Percentiles rank a stretch among this genome's conserved stretches.
Evolutionary conservation across 2,797 vertebrate species (phyloP).

Genomic region (Malurus leucopterus): DNA sequence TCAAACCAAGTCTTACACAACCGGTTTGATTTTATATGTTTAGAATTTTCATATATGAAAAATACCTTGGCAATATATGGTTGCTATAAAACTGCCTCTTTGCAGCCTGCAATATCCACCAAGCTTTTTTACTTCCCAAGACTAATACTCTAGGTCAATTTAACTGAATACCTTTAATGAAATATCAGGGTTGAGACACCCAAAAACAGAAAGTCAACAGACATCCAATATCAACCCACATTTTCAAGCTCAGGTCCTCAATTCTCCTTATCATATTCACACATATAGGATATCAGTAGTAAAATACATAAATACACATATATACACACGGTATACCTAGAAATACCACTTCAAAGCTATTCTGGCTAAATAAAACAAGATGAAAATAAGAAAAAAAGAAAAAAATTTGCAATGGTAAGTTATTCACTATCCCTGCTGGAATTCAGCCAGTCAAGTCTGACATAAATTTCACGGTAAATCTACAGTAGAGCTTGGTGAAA

Average conservation of each 20-base stretch:
- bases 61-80: background rate
- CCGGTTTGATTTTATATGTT: background rate
- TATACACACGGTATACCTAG: fast-evolving
- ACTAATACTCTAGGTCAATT: background rate
- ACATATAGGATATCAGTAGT: background rate
- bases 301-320: background rate
- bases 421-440: background rate
- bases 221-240: background rate
- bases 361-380: background rate
- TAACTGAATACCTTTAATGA: background rate
- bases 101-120: background rate
- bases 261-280: background rate
- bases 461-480: background rate
- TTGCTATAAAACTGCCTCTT: background rate
- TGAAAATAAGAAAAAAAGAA: background rate
- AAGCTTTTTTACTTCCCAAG: background rate
- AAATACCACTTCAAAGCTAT: background rate
- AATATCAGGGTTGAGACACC: background rate
- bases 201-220: background rate
- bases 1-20: slow-evolving; percentile 20
- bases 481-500: background rate
- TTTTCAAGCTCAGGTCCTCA: background rate
- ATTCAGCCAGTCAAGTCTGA: background rate
- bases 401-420: background rate
- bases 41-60: background rate